phyloP scores from a whole-genome alignment of 2,797 vertebrate genomes.

The Borostomias antarcticus region DNA sequence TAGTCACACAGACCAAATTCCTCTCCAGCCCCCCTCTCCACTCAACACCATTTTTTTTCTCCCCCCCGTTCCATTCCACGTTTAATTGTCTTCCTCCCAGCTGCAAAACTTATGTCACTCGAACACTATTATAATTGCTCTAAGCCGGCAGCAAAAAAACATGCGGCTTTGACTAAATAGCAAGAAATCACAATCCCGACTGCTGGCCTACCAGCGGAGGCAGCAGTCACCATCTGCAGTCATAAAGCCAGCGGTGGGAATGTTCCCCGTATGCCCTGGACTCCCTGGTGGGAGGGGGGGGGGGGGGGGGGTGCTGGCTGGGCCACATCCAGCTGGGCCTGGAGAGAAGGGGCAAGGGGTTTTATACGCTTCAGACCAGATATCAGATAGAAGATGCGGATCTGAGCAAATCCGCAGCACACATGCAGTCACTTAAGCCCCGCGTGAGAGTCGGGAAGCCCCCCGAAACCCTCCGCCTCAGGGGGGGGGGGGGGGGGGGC shows the following conservation, averaged over 20 bases:
- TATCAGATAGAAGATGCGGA: too few species aligned
- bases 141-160: slow-evolving; percentile 34
- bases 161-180: slow-evolving; percentile 19
- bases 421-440: slow-evolving; percentile 13
- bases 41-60: slow-evolving; percentile 42
- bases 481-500: too few species aligned
- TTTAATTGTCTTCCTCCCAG: slow-evolving; percentile 71
- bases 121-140: slow-evolving; percentile 62
- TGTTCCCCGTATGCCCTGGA: slow-evolving; percentile 26
- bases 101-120: slow-evolving; percentile 75
- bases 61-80: slow-evolving; percentile 57
- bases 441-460: not conserved
- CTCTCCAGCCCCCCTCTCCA: slow-evolving; percentile 31
- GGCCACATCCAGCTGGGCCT: not conserved
- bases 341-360: too few species aligned
- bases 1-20: slow-evolving; percentile 55
- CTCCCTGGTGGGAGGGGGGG: too few species aligned
- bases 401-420: not conserved
- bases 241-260: slow-evolving; percentile 49
- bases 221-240: slow-evolving; percentile 58
- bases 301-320: not conserved
- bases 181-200: slow-evolving; percentile 45
- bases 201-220: slow-evolving; percentile 35
- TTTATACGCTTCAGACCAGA: too few species aligned
- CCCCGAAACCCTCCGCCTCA: too few species aligned